Conservation (phyloP, 2,113 vertebrate genomes). For the Corydoras maculifer region DNA sequence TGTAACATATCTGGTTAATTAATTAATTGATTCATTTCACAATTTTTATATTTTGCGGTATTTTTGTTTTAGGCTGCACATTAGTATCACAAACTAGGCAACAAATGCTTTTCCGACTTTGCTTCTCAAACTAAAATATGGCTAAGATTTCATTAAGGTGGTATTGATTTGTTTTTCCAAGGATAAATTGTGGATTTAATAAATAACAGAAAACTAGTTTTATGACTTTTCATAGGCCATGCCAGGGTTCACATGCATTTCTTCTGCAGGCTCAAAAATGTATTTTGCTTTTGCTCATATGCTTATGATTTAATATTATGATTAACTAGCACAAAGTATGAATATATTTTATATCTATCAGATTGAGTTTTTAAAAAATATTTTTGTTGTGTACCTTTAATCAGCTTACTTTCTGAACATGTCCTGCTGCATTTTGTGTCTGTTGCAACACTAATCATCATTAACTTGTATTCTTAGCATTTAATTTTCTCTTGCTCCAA, state of each 20-base stretch:
- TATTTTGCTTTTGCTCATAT: slow-evolving; percentile 37
- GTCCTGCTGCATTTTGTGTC: slow-evolving; percentile 42
- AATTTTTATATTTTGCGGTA: slow-evolving; percentile 54
- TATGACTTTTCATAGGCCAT: slow-evolving; percentile 91
- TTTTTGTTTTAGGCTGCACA: slow-evolving; percentile 66
- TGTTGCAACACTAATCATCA: slow-evolving; percentile 36
- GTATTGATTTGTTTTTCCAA: slow-evolving; percentile 99
- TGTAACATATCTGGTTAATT: too few relatives aligned
- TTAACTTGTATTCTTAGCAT: slow-evolving; percentile 38
- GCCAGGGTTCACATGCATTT: slow-evolving; percentile 66
- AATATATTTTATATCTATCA: too few relatives aligned
- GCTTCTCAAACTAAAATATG: slow-evolving; percentile 96
- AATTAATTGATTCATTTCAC: too few relatives aligned
- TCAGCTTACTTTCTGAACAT: slow-evolving; percentile 33
- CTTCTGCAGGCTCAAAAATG: slow-evolving; percentile 57
- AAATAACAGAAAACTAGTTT: slow-evolving; percentile 94
- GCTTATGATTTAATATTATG: too few relatives aligned
- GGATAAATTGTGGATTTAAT: slow-evolving; percentile 74
- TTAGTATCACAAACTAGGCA: slow-evolving; percentile 72
- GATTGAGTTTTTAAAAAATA: too few relatives aligned
- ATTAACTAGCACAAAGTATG: too few relatives aligned
- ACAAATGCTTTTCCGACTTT: slow-evolving; percentile 87
- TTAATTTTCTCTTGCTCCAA: slow-evolving; percentile 22
- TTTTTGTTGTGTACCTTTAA: not conserved
- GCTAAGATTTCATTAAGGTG: slow-evolving; percentile 99